Evolutionary conservation across 2,888 invertebrate species (phyloP), one percentile per base, ranked within the genome.

Genomic region (Synanthedon tipuliformis): DNA sequence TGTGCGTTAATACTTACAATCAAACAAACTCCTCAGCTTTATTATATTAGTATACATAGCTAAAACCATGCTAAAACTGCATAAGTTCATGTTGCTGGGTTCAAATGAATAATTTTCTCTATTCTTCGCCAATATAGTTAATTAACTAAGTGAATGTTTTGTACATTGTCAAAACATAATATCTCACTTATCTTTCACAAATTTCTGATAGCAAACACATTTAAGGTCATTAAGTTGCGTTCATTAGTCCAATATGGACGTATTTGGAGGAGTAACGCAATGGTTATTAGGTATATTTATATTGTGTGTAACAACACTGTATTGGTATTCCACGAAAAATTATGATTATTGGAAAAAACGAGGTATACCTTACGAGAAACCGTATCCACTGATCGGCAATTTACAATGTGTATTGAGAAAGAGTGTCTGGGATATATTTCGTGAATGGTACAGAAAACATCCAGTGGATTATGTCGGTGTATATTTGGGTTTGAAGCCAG

Each of bases 311-410:
- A 45, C 45, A 13, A 27, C 68, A 52, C 50, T 73, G 27, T 75
- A 66, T 54, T 59, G 74, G 23, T 71, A 66, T 53, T 60, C 67
- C 10, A 64, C 65, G 8, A 59, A 56, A 41, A 65, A 68, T 51
- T 71, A 88, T 73, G 71, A 61, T 40, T 82, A 80, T 57, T 82
- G 82, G 82, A 72, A 70, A 51, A 61, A 69, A 48, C 74, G 75
- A 2, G 78, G 77, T 1, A 57, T 82, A 3, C 73, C 72, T 0
- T 79, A 71, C 57, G 74, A 72, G 10, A 64, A 71, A 34, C 82
- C 83, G 0, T 58, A 61, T 10, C 53, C 64, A 1, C 59, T 78
- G 3, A 52, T 82, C 4, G 82, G 82, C 2, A 81, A 69, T 51
- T 61, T 83, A 13, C 57, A 68, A 1, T 77, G 77, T 60, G 11